Conservation (phyloP, 2,888 invertebrate species). For the Falcaria lacertinaria region DNA sequence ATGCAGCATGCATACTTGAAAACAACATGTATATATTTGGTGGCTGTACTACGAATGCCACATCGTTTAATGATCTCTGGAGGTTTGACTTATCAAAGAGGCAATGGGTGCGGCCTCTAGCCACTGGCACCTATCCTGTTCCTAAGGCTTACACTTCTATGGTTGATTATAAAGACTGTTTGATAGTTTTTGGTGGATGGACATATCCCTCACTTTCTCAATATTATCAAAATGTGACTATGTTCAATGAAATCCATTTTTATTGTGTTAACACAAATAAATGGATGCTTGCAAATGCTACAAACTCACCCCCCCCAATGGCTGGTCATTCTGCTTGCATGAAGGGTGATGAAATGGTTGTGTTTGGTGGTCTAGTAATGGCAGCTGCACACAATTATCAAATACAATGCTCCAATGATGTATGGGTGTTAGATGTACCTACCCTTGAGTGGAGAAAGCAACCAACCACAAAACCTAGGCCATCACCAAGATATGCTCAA, state of each 20-base stretch:
- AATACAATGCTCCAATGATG: constrained; percentile 85
- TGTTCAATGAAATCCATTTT: constrained; percentile 95
- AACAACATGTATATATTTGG: constrained; percentile 97
- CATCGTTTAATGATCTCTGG: constrained; percentile 98
- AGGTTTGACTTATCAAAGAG: constrained; percentile 91
- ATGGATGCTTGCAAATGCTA: constrained; percentile 85
- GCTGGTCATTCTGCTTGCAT: constrained; percentile 97
- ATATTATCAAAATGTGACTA: constrained; percentile 89
- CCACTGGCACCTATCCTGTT: constrained; percentile 93
- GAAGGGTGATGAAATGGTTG: constrained; percentile 89
- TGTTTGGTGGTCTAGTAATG: constrained; percentile 86
- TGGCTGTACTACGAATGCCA: constrained; percentile 95
- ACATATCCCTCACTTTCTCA: constrained; percentile 94
- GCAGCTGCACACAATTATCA: constrained; percentile 68
- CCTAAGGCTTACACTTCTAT: constrained; percentile 97
- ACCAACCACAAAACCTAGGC: constrained; percentile 83
- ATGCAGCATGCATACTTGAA: constrained; percentile 90
- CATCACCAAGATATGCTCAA: constrained; percentile 94
- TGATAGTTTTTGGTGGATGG: constrained; percentile 97
- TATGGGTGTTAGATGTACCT: constrained; percentile 92
- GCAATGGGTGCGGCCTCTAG: constrained; percentile 90
- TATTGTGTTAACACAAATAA: constrained; percentile 90
- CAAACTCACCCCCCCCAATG: constrained; percentile 88
- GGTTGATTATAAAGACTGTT: constrained; percentile 90
- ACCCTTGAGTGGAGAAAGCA: constrained; percentile 89